A percentile compares a stretch with the other conserved stretches of the same genome.
phyloP scores from a whole-genome alignment of 1,140 invertebrate genomes.

The Gryon sp. region DNA sequence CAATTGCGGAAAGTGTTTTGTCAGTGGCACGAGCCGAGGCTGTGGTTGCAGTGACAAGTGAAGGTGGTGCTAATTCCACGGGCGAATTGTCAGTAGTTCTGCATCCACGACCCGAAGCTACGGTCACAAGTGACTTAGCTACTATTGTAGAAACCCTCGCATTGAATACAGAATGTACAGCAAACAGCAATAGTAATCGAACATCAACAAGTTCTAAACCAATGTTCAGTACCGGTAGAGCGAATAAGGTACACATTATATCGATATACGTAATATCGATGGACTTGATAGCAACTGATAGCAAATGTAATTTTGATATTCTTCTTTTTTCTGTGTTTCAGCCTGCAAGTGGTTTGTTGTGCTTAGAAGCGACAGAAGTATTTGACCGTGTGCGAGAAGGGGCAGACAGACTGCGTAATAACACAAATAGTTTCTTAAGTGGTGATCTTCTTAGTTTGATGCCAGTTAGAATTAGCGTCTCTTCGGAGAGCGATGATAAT shows the following conservation, averaged over 20 bases:
- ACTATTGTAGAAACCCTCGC: slow-evolving; percentile 91
- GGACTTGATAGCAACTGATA: too few species aligned
- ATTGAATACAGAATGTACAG: slow-evolving; percentile 80
- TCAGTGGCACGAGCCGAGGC: slow-evolving; percentile 90
- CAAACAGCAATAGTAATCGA: slow-evolving; percentile 77
- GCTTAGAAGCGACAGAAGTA: slow-evolving; percentile 82
- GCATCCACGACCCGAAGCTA: slow-evolving; percentile 82
- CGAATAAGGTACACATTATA: slow-evolving; percentile 73
- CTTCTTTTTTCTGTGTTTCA: slow-evolving; percentile 56
- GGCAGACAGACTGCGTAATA: slow-evolving; percentile 86
- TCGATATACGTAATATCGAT: too few species aligned
- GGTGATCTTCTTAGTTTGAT: slow-evolving; percentile 82
- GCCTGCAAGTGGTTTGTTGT: slow-evolving; percentile 73
- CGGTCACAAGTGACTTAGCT: slow-evolving; percentile 86
- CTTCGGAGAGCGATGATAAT: slow-evolving; percentile 76
- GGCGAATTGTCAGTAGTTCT: slow-evolving; percentile 82
- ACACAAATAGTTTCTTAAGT: slow-evolving; percentile 88
- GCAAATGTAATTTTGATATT: too few species aligned
- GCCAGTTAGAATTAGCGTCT: slow-evolving; percentile 79
- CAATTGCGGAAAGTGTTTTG: slow-evolving; percentile 92
- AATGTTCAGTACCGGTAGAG: slow-evolving; percentile 71
- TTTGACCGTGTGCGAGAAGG: slow-evolving; percentile 84
- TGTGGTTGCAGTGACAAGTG: slow-evolving; percentile 82
- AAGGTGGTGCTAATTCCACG: slow-evolving; percentile 79
- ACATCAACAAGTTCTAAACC: slow-evolving; percentile 76